Evolutionary conservation across 1,140 invertebrate species (phyloP), one percentile per base, ranked within the genome.

Genomic region (Lordiphosa clarofinis): DNA sequence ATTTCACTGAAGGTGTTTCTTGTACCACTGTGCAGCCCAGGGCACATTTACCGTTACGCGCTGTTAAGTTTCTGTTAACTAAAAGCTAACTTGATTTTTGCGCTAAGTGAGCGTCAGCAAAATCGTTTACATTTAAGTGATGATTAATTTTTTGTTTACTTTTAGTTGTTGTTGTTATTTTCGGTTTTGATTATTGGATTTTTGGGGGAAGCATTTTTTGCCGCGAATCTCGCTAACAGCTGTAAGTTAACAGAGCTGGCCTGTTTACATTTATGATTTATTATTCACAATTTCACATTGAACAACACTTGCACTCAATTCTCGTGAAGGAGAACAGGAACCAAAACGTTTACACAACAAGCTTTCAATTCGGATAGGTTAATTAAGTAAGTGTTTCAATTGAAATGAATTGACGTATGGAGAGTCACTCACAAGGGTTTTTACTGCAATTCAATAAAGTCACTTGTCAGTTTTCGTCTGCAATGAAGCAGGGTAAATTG

Each of bases 301-400:
- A 82, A 76, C 68, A 65, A 48, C 55, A 55, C 39, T 48, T 37
- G 40, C 56, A 72, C 56, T 56, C 54, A 71, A 55, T 48, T 65
- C 42, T 37, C 68, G 42, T 69, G 72, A 82, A 84, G 72, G 76
- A 82, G 64, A 82, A 76, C 76, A 84, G 76, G 78, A 82, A 82
- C 76, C 65, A 43, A 50, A 56, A 59, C 54, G 56, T 31, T 31
- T 5, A 8, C 28, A 31, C 2, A 31, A 31, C 28, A 31, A 31
- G 28, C 28, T 31, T 31, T 31, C 28, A 8, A 31, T 31, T 31
- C 28, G 28, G 28, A 31, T 31, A 31, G 28, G 28, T 31, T 31
- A 31, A 31, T 31, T 31, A 31, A 31, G 28, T 31, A 31, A 31
- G 28, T 31, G 28, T 31, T 31, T 31, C 28, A 31, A 31, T 31